Conservation (phyloP, 2,113 vertebrate species). For the Poeciliopsis occidentalis region DNA sequence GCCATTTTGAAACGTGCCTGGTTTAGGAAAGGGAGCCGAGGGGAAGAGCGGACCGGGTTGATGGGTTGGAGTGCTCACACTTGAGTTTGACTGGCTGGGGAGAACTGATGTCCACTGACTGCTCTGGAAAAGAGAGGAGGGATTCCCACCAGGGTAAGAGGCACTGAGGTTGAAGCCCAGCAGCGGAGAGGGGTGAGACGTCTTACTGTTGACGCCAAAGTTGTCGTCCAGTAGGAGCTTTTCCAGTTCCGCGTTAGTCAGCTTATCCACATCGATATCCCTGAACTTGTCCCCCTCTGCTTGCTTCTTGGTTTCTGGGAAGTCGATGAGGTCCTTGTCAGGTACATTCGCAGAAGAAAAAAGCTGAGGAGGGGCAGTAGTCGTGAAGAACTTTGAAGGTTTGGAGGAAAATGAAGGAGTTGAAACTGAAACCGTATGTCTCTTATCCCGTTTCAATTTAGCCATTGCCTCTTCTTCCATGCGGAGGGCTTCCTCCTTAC, state of each 20-base stretch:
- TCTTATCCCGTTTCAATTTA: constrained; percentile 88
- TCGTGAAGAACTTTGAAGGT: constrained; percentile 39
- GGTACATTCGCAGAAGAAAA: constrained; percentile 71
- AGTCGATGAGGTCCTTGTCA: constrained; percentile 95
- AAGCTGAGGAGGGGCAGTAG: constrained; percentile 72
- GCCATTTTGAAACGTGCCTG: constrained; percentile 90
- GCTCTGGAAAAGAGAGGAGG: constrained; percentile 78
- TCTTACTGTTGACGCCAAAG: constrained; percentile 83
- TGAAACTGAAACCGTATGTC: constrained; percentile 64
- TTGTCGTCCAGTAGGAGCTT: constrained; percentile 91
- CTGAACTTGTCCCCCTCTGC: constrained; percentile 82
- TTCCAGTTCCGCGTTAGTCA: constrained; percentile 92
- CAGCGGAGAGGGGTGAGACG: constrained; percentile 72
- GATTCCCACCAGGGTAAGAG: constrained; percentile 85
- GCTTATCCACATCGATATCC: constrained; percentile 89
- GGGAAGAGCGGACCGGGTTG: constrained; percentile 81
- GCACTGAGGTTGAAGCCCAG: constrained; percentile 86
- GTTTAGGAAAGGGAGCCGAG: constrained; percentile 84
- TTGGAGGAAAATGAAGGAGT: constrained; percentile 49
- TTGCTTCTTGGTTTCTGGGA: constrained; percentile 88
- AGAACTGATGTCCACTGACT: constrained; percentile 85
- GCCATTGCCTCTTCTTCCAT: constrained; percentile 98
- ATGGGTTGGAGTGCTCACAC: constrained; percentile 72
- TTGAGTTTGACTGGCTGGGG: constrained; percentile 79
- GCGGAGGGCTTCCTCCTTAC: constrained; percentile 96